Base-by-base conservation (phyloP, 2,888 invertebrate genomes). In the Erannis defoliaria region DNA sequence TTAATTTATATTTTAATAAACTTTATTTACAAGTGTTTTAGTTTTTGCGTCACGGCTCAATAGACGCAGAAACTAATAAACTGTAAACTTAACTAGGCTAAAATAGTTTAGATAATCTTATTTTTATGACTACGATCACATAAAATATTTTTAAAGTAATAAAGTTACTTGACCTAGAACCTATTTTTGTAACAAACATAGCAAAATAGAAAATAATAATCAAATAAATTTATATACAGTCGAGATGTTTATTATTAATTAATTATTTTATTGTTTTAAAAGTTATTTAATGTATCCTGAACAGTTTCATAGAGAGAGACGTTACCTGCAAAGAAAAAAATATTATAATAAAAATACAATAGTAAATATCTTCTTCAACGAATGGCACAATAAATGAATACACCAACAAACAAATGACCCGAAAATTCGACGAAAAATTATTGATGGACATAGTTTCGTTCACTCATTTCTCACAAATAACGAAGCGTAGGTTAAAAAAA, bases 21-120 rank as follows among this genome's bases (percentile, higher is more conserved):
- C 40, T 14, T 23, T 23, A 35, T 72, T 66, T 72, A 73, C 65
- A 68, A 50, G 70, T 16, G 21, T 60, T 46, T 67, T 82, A 86
- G 86, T 82, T 86, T 81, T 85, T 86, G 82, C 85, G 87, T 84
- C 87, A 75, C 67, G 90, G 90, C 90, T 90, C 90, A 89, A 75
- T 70, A 83, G 88, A 88, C 88, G 82, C 84, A 84, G 83, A 81
- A 77, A 84, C 90, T 89, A 86, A 68, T 40, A 46, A 31, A 18
- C 4, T n/a, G 6, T 1, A 6, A 46, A 12, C 5, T 31, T 31
- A 29, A 1, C 37, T n/a, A n/a, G n/a, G n/a, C 33, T 35, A 21
- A 23, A 31, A n/a, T 10, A 49, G 14, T 49, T 45, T 46, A 12
- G 12, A 46, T 46, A 46, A 16, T 43, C 23, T 26, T 43, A 43